These are phyloP conservation scores for Aplysina aerophoba DNA, from an alignment of 37 sponge, comb jelly and placozoan genomes.

Conservation along the genomic window DNA sequence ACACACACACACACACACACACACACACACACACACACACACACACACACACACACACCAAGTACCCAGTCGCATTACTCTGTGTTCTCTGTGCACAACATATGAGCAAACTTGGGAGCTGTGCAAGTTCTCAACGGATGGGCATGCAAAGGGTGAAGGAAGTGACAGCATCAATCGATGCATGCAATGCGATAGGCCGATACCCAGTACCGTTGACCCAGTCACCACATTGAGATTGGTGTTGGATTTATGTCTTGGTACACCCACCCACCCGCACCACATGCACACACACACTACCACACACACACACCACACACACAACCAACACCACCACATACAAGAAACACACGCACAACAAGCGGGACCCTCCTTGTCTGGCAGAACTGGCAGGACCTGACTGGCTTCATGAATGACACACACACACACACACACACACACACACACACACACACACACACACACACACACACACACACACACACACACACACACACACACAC, in stretches of 20 bases:
- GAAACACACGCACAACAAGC: neutral
- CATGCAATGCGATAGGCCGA: neutral
- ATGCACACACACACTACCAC: too few species aligned
- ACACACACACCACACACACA: too few species aligned
- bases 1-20: slow-evolving; percentile 8
- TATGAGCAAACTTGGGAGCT: neutral
- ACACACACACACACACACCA: too few species aligned
- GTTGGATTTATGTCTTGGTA: neutral
- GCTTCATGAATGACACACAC: too few species aligned
- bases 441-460: slow-evolving; percentile 16
- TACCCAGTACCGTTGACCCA: neutral
- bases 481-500: slow-evolving; percentile 23
- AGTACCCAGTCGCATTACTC: too few species aligned
- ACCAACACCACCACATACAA: too few species aligned
- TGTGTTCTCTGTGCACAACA: too few species aligned
- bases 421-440: slow-evolving; percentile 38
- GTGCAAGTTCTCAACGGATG: neutral
- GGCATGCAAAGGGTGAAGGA: neutral
- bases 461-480: slow-evolving; percentile 20
- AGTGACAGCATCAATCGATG: neutral
- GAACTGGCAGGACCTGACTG: neutral
- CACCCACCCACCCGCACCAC: neutral
- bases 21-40: neutral
- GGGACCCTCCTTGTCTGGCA: neutral
- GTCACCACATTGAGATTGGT: neutral